These are phyloP conservation scores for Stegodyphus mimosarum DNA, from an alignment of 1,140 invertebrate genomes.

Conservation along the genomic window DNA sequence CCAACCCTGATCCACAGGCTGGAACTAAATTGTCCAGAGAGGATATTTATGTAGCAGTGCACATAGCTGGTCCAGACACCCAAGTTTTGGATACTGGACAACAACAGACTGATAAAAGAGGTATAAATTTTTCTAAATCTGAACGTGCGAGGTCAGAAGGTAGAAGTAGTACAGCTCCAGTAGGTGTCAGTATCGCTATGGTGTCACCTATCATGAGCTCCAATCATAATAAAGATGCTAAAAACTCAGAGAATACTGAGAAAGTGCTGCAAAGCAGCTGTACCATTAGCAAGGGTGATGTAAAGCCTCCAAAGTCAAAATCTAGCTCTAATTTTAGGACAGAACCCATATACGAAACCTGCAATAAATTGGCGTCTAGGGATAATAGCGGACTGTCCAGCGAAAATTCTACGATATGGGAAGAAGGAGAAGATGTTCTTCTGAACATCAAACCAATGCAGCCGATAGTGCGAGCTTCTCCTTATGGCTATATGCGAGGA, in stretches of 20 bases:
- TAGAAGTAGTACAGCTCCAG: conserved; percentile 41
- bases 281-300: neutral
- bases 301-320: conserved; percentile 28
- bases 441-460: conserved; percentile 93
- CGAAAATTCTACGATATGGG: conserved; percentile 66
- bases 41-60: conserved; percentile 56
- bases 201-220: conserved; percentile 78
- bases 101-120: conserved; percentile 17
- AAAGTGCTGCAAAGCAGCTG: conserved; percentile 47
- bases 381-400: conserved; percentile 23
- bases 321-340: conserved; percentile 34
- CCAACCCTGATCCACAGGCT: conserved; percentile 21
- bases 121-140: conserved; percentile 32
- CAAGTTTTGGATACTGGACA: conserved; percentile 51
- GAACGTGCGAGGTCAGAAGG: conserved; percentile 45
- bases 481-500: conserved; percentile 75
- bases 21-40: conserved; percentile 52
- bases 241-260: conserved; percentile 15
- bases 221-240: conserved; percentile 47
- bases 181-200: conserved; percentile 72
- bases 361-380: conserved; percentile 40
- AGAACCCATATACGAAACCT: conserved; percentile 55
- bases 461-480: conserved; percentile 77
- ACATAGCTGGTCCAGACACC: conserved; percentile 50
- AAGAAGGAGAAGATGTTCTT: conserved; percentile 81